Evolutionary conservation across 1,140 invertebrate species (phyloP).

Genomic region (Agrypnia vestita): DNA sequence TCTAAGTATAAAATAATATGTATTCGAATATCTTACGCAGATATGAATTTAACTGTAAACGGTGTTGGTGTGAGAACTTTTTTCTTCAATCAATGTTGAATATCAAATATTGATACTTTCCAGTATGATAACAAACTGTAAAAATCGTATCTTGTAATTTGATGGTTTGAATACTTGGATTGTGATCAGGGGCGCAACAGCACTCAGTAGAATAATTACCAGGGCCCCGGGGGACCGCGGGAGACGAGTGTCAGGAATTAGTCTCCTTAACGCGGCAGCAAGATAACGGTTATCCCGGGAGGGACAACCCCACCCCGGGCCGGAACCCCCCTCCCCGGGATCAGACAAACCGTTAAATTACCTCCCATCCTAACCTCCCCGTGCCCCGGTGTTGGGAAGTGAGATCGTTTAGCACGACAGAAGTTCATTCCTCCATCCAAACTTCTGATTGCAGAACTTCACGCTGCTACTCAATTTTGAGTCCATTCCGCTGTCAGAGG

Average conservation of each 20-base stretch:
- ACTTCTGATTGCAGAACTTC: constrained; percentile 51
- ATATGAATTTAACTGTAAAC: too few species aligned
- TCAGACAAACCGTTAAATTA: constrained; percentile 57
- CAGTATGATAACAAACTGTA: too few species aligned
- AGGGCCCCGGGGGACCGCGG: constrained; percentile 41
- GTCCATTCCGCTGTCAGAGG: constrained; percentile 29
- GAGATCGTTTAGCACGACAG: constrained; percentile 50
- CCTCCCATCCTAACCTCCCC: not conserved
- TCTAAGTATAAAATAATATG: too few species aligned
- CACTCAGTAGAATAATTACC: constrained; percentile 36
- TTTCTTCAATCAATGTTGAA: too few species aligned
- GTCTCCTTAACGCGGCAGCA: constrained; percentile 53
- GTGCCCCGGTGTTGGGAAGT: constrained; percentile 12
- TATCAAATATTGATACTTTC: too few species aligned
- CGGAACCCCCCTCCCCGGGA: not conserved
- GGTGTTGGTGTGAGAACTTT: too few species aligned
- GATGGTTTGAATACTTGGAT: not conserved
- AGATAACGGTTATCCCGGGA: constrained; percentile 53
- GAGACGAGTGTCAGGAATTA: constrained; percentile 61
- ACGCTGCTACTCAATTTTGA: constrained; percentile 50
- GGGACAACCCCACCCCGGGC: not conserved
- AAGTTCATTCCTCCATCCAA: constrained; percentile 50
- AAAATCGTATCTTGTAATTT: too few species aligned
- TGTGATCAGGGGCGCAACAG: not conserved
- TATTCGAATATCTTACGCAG: too few species aligned